These are phyloP conservation scores for Gila orcuttii DNA, from an alignment of 2,113 vertebrate species.

Conservation along the genomic window DNA sequence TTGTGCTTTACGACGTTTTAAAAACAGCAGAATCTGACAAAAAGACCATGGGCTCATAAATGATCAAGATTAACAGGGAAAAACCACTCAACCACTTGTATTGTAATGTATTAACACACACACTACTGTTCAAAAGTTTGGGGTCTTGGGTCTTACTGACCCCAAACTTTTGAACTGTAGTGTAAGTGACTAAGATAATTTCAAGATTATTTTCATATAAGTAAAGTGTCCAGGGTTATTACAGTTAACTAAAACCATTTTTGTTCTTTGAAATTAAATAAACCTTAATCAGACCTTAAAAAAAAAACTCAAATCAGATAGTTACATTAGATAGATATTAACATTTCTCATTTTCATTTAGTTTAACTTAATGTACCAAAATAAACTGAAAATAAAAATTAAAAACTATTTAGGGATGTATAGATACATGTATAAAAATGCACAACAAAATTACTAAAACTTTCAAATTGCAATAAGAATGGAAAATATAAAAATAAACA, in stretches of 20 bases:
- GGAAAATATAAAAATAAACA: too few species aligned
- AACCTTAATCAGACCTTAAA: not conserved
- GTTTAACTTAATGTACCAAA: not conserved
- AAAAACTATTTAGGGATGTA: not conserved
- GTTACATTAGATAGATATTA: not conserved
- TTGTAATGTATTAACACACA: not conserved
- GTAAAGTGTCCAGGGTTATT: not conserved
- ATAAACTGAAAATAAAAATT: not conserved
- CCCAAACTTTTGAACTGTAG: too few species aligned
- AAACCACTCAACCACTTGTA: not conserved
- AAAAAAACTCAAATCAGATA: too few species aligned
- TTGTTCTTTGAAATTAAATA: not conserved
- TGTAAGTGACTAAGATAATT: not conserved
- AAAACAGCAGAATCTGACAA: slow-evolving; percentile 80
- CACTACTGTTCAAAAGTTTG: too few species aligned
- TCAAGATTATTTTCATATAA: not conserved
- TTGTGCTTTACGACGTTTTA: slow-evolving; percentile 73
- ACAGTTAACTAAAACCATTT: not conserved
- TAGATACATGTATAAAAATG: not conserved
- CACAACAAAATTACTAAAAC: not conserved
- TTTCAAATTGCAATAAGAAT: not conserved
- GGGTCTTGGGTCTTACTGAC: too few species aligned
- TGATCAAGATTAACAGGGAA: not conserved
- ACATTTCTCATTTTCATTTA: not conserved
- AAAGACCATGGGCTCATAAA: not conserved